Evolutionary conservation across 2,888 invertebrate species (phyloP).

Genomic region (Sussaba pulchella): DNA sequence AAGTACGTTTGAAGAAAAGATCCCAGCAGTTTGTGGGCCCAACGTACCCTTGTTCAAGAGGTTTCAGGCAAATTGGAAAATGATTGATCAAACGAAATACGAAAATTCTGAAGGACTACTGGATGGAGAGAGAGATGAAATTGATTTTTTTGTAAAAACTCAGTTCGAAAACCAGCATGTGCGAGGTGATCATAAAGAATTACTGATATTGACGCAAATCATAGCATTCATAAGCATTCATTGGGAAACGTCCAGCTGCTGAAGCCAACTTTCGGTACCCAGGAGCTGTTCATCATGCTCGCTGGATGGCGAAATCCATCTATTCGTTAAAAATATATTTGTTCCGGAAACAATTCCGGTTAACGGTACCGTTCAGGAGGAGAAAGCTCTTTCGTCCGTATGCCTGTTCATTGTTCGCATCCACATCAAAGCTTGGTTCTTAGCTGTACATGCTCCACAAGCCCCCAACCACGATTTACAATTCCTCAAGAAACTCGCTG

Average conservation of each 20-base stretch:
- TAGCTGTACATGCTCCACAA: conserved; percentile 31
- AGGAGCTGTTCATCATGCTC: conserved; percentile 46
- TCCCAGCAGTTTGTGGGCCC: conserved; percentile 42
- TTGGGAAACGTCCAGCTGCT: neutral
- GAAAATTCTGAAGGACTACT: neutral
- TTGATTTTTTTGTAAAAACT: neutral
- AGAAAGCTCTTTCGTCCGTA: conserved; percentile 21
- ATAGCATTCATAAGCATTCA: too few species aligned
- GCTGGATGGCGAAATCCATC: conserved; percentile 40
- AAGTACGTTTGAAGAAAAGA: conserved; percentile 36
- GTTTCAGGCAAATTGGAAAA: conserved; percentile 25
- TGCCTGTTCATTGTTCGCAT: conserved; percentile 57
- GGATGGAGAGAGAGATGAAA: neutral
- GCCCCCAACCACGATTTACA: conserved; percentile 64
- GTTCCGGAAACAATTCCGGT: conserved; percentile 23
- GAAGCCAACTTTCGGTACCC: neutral
- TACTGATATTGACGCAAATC: neutral
- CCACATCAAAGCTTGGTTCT: conserved; percentile 65
- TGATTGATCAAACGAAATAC: conserved; percentile 1
- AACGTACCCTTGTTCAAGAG: conserved; percentile 46
- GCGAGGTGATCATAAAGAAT: neutral
- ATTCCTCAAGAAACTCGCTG: conserved; percentile 59
- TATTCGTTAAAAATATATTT: conserved; percentile 38
- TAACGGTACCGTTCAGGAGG: conserved; percentile 23
- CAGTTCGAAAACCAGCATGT: neutral